Percentiles rank a stretch among this genome's conserved stretches.
Conservation (phyloP, 2,888 invertebrate species). For the Anticlea derivata region DNA sequence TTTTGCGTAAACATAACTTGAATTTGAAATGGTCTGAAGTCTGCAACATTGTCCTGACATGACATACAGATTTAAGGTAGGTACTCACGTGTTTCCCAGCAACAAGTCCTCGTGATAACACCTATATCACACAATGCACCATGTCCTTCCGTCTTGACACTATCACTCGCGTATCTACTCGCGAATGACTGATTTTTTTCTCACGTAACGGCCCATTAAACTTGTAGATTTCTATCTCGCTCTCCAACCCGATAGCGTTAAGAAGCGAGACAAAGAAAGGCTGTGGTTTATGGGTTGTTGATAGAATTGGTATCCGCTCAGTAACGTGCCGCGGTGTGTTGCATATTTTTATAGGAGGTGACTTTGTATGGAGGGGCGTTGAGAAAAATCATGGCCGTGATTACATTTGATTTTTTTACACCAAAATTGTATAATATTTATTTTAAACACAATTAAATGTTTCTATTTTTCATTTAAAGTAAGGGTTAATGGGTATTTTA, state of each 20-base stretch:
- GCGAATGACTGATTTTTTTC: conserved; percentile 84
- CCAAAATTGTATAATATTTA: background rate
- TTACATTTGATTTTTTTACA: background rate
- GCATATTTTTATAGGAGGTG: conserved; percentile 75
- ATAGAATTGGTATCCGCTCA: conserved; percentile 83
- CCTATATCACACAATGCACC: conserved; percentile 65
- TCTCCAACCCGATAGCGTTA: conserved; percentile 67
- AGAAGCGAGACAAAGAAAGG: conserved; percentile 83
- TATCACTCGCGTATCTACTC: conserved; percentile 83
- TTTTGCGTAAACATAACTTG: conserved; percentile 1
- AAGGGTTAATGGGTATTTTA: too few species aligned
- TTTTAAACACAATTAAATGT: too few species aligned
- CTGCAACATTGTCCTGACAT: conserved; percentile 20
- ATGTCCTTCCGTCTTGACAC: conserved; percentile 74
- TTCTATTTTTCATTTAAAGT: too few species aligned
- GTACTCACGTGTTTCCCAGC: conserved; percentile 58
- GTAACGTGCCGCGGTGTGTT: conserved; percentile 80
- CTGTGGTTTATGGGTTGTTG: conserved; percentile 84
- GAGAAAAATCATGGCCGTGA: conserved; percentile 21
- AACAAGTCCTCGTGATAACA: conserved; percentile 53
- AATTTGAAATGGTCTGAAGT: conserved; percentile 17
- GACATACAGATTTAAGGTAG: conserved; percentile 14
- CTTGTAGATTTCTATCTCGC: conserved; percentile 83
- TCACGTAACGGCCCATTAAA: conserved; percentile 84
- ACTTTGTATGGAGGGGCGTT: conserved; percentile 60